Base-by-base conservation (phyloP, 2,113 vertebrate species). In the Conger conger region DNA sequence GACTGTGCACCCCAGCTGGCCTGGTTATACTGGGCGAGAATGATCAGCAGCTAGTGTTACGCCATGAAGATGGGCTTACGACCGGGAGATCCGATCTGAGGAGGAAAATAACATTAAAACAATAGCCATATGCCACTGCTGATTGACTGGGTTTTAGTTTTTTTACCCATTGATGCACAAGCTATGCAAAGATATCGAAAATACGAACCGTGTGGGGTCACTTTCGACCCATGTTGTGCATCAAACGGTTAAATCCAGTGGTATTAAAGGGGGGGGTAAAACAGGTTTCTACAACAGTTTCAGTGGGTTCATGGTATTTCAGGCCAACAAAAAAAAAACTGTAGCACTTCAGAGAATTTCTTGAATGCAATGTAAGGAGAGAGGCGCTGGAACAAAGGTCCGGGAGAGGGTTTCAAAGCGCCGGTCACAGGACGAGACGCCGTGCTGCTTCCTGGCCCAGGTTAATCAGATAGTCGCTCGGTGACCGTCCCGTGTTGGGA, bases 381-480 rank as follows among this genome's bases (percentile, higher is more conserved):
- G 37, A 79, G 42, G 78, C 17, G 17, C 15, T 23, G 1, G 6
- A 38, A 38, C 78, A 79, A 38, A 38, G 35, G 77, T 42, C 17
- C 33, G 35, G 9, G 3, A 27, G 27, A 18, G 18, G 23, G 79
- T 45, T 80, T 36, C 38, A 27, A 42, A 80, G 42, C 7, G 42
- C 42, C 33, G n/a, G 36, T 80, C 37, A 23, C 6, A 77, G 60
- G 76, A 82, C 15, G 54, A 42, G 13, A n/a, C 3, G 57, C 36
- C 36, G 20, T 73, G 60, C 45, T 13, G 50, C 38, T 6, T 80
- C 36, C n/a, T 33, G 37, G 37, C 84, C 35, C 7, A n/a, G 84
- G n/a, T 80, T 36, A 68, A 36, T 36, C 36, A 85, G 77, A 85
- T 68, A 30, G 84, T 81, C 81, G 84, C 84, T 42, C 36, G 84